Evolutionary conservation across 92 coral and sea anemone genomes (phyloP).

Genomic region (Umimayanthus kanabou): DNA sequence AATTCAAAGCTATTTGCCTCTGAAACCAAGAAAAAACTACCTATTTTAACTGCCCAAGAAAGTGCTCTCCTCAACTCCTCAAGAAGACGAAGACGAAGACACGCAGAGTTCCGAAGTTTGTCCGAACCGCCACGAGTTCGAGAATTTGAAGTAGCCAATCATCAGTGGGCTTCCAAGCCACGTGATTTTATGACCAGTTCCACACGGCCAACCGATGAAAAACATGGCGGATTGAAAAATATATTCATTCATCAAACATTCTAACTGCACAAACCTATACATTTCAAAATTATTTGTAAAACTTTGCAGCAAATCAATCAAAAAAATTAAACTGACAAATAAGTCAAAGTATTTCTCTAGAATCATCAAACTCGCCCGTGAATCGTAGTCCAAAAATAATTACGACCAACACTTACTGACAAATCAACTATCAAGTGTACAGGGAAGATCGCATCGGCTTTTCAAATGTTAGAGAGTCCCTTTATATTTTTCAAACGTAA

Average conservation of each 20-base stretch:
- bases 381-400: no score
- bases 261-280: no score
- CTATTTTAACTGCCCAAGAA: background rate
- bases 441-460: no score
- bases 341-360: no score
- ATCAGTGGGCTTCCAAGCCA: background rate
- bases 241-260: background rate
- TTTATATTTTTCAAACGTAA: no score
- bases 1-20: background rate
- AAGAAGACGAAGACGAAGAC: background rate
- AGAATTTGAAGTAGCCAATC: constrained; percentile 22
- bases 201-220: constrained; percentile 2
- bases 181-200: constrained; percentile 13
- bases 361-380: no score
- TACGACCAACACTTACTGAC: no score
- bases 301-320: background rate
- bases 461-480: no score
- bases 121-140: constrained; percentile 31
- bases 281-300: background rate
- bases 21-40: background rate
- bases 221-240: constrained; percentile 11
- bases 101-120: constrained; percentile 15
- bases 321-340: no score
- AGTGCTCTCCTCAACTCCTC: background rate
- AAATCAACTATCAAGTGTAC: no score